phyloP scores from a whole-genome alignment of 2,113 vertebrate genomes.

The Cinclus mexicanus region DNA sequence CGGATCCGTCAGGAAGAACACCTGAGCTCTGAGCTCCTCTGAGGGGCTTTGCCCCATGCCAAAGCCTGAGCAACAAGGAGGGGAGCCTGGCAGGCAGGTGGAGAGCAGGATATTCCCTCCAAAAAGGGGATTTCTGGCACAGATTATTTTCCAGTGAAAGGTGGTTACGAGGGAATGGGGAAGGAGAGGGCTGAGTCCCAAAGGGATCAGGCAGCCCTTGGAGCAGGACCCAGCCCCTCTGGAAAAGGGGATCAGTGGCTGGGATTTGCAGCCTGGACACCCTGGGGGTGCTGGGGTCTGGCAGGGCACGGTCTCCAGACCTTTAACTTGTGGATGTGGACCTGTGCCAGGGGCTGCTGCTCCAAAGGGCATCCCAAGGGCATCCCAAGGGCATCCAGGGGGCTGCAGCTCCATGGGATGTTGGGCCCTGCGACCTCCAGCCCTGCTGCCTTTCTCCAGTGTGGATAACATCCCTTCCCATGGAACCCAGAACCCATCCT shows the following conservation, averaged over 20 bases:
- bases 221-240: not conserved
- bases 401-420: fast-evolving
- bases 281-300: not conserved
- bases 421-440: not conserved
- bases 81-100: not conserved
- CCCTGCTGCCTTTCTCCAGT: not conserved
- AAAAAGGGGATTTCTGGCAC: not conserved
- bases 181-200: not conserved
- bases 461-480: not conserved
- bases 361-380: not conserved
- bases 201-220: not conserved
- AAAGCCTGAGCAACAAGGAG: not conserved
- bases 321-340: not conserved
- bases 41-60: fast-evolving
- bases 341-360: not conserved
- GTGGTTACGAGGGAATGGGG: not conserved
- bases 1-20: not conserved
- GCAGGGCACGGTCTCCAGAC: not conserved
- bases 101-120: not conserved
- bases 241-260: not conserved
- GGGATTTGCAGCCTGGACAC: not conserved
- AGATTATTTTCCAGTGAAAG: not conserved
- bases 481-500: not conserved
- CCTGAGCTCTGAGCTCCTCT: not conserved
- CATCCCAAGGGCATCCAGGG: not conserved